Percentiles rank a stretch among this genome's conserved stretches.
These are phyloP conservation scores for Corydoras sp. DNA, from an alignment of 2,113 vertebrate species.

Conservation along the genomic window DNA sequence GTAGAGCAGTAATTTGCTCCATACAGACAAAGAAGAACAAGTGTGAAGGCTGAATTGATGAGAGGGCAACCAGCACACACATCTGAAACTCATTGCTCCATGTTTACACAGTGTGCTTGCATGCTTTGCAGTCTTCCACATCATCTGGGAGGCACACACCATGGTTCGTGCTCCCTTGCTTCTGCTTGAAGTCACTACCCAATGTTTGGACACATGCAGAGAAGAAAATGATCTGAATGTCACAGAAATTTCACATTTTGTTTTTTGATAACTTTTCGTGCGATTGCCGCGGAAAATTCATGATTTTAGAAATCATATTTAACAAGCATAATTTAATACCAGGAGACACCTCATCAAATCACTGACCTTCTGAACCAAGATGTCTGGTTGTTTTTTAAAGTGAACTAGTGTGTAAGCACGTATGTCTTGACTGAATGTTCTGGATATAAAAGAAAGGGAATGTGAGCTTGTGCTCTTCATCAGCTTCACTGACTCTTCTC, in stretches of 20 bases:
- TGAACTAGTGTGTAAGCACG: not conserved
- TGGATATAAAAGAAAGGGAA: slow-evolving; percentile 26
- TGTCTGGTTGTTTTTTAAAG: not conserved
- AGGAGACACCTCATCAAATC: slow-evolving; percentile 10
- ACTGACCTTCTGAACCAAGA: slow-evolving; percentile 32
- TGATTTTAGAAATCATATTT: slow-evolving; percentile 22
- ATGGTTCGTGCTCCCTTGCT: slow-evolving; percentile 1
- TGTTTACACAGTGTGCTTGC: slow-evolving; percentile 41
- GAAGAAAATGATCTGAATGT: slow-evolving; percentile 31
- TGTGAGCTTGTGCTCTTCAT: slow-evolving; percentile 21
- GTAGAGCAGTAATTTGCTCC: slow-evolving; percentile 31
- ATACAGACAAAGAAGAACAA: slow-evolving; percentile 26
- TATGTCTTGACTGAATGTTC: slow-evolving; percentile 8
- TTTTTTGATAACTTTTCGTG: slow-evolving; percentile 5
- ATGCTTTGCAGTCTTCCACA: slow-evolving; percentile 35
- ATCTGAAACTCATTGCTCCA: slow-evolving; percentile 41
- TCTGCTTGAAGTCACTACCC: slow-evolving; percentile 26
- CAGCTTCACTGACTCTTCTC: slow-evolving; percentile 18
- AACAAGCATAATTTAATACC: slow-evolving; percentile 21
- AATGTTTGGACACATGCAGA: slow-evolving; percentile 14
- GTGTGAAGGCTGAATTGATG: slow-evolving; percentile 35
- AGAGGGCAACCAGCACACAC: slow-evolving; percentile 28
- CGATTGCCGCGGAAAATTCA: too few relatives aligned
- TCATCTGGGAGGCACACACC: slow-evolving; percentile 29
- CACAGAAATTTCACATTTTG: slow-evolving; percentile 19